phyloP scores from a whole-genome alignment of 2,113 vertebrate species.

The Lynx canadensis region DNA sequence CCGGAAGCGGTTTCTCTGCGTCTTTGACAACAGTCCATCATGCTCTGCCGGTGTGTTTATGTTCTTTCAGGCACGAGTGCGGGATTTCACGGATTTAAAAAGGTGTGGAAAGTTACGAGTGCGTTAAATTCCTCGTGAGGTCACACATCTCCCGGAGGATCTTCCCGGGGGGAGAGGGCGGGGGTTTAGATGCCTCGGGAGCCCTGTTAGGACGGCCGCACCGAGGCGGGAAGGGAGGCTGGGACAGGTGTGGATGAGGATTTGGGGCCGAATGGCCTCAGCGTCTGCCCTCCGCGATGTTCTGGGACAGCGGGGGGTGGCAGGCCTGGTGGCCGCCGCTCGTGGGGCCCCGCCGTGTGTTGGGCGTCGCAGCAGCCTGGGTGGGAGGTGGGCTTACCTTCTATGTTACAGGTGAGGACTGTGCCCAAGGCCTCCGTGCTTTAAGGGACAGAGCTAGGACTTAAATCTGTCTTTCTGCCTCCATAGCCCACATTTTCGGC shows the following conservation, averaged over 20 bases:
- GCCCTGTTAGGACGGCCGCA: rapidly evolving
- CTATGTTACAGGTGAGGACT: neutral
- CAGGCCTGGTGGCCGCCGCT: rapidly evolving
- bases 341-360: rapidly evolving
- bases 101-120: neutral
- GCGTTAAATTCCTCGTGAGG: too few species aligned
- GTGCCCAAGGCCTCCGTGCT: neutral
- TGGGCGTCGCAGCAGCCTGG: rapidly evolving
- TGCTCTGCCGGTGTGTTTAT: rapidly evolving
- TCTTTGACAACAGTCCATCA: neutral
- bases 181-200: neutral
- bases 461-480: neutral
- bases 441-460: neutral
- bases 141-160: neutral
- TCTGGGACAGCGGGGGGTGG: neutral
- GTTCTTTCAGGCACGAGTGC: rapidly evolving
- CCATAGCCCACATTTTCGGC: neutral
- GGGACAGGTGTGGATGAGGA: rapidly evolving
- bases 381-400: rapidly evolving
- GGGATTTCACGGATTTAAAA: too few species aligned
- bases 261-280: rapidly evolving
- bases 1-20: too few species aligned
- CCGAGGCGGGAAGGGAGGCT: neutral
- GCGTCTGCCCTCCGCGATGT: rapidly evolving
- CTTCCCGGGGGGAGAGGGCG: rapidly evolving